Evolutionary conservation across 2,888 invertebrate species (phyloP).

Genomic region (Empis livida): DNA sequence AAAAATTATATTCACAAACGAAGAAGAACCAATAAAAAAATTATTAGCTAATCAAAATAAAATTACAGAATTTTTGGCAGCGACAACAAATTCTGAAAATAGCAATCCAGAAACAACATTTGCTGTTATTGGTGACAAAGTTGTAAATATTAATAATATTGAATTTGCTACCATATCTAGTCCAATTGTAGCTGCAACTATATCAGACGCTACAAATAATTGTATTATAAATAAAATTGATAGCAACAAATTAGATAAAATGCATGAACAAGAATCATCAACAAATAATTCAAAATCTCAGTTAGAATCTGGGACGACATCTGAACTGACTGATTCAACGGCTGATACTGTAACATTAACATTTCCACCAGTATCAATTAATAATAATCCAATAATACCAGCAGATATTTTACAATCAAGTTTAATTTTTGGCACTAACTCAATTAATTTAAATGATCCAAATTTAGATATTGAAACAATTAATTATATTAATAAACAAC

Average conservation of each 20-base stretch:
- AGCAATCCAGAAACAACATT: not conserved
- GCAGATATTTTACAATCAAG: conserved; percentile 23
- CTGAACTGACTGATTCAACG: conserved; percentile 15
- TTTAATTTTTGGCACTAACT: not conserved
- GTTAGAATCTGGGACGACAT: conserved; percentile 5
- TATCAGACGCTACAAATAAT: conserved; percentile 3
- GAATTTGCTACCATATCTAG: conserved; percentile 1
- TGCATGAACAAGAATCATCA: not conserved
- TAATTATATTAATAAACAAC: conserved; percentile 31
- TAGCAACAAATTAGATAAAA: not conserved
- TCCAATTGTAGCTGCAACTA: conserved; percentile 10
- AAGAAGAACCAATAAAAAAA: too few relatives aligned
- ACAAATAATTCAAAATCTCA: too few relatives aligned
- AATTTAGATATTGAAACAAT: conserved; percentile 20
- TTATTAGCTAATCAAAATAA: too few relatives aligned
- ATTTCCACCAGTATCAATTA: conserved; percentile 15
- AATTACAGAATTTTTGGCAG: too few relatives aligned
- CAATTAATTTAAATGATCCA: conserved; percentile 17
- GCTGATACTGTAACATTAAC: conserved; percentile 18
- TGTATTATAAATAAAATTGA: too few relatives aligned
- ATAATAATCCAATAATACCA: conserved; percentile 15
- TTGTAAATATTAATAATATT: conserved; percentile 2
- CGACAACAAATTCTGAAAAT: too few relatives aligned
- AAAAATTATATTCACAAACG: too few relatives aligned
- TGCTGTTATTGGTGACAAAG: not conserved